A percentile compares a stretch with the other conserved stretches of the same genome.
Evolutionary conservation across 2,888 invertebrate species (phyloP).

Genomic region (Salpingus planirostris): DNA sequence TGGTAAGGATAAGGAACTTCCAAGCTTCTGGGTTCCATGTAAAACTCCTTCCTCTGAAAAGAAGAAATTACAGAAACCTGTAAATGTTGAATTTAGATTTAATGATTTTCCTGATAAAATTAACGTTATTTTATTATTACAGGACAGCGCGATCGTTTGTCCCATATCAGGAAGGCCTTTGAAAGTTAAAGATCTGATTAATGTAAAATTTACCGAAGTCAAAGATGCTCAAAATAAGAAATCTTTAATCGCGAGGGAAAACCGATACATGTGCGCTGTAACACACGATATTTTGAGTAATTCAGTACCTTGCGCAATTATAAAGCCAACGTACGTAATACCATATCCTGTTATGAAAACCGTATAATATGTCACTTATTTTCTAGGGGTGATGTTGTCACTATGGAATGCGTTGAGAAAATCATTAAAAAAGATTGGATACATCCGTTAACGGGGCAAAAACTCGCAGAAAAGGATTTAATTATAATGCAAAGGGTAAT

Average conservation of each 20-base stretch:
- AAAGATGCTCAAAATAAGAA: slow-evolving; percentile 82
- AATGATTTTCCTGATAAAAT: background rate
- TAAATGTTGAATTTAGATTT: too few relatives aligned
- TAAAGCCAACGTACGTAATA: slow-evolving; percentile 82
- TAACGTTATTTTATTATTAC: slow-evolving; percentile 19
- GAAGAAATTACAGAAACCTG: slow-evolving; percentile 66
- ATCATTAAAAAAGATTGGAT: slow-evolving; percentile 94
- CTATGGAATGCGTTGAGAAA: slow-evolving; percentile 93
- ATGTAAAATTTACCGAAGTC: slow-evolving; percentile 85
- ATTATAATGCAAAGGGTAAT: slow-evolving; percentile 79
- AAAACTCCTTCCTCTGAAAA: slow-evolving; percentile 75
- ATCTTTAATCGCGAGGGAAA: slow-evolving; percentile 79
- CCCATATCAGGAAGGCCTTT: slow-evolving; percentile 79
- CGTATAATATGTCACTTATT: too few relatives aligned
- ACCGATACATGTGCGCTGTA: slow-evolving; percentile 94
- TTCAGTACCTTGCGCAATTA: slow-evolving; percentile 87
- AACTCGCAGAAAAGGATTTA: slow-evolving; percentile 82
- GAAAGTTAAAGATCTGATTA: slow-evolving; percentile 85
- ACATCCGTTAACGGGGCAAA: slow-evolving; percentile 83
- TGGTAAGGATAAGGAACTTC: slow-evolving; percentile 70
- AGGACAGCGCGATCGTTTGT: slow-evolving; percentile 67
- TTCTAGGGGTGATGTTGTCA: slow-evolving; percentile 84
- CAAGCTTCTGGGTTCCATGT: slow-evolving; percentile 96
- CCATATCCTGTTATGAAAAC: too few relatives aligned
- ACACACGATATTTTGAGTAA: slow-evolving; percentile 94